Conservation (phyloP, 2,113 vertebrate genomes). For the Barnardius zonarius region DNA sequence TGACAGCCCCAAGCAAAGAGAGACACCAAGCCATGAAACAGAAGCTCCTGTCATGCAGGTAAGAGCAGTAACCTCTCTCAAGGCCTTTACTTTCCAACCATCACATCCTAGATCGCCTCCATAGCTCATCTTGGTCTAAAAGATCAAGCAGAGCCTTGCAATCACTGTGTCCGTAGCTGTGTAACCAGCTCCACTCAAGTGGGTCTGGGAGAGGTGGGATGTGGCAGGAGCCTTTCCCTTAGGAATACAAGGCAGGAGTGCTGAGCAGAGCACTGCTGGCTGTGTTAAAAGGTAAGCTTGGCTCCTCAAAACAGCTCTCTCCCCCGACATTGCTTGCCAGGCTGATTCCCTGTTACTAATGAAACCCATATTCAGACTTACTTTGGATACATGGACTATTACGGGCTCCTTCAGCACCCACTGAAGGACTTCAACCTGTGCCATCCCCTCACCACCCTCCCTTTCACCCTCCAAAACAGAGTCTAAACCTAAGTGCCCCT, state of each 20-base stretch:
- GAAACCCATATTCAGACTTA: not conserved
- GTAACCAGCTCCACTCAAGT: not conserved
- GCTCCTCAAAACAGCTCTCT: not conserved
- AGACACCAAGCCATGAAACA: fast-evolving
- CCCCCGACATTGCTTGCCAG: not conserved
- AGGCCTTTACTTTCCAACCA: not conserved
- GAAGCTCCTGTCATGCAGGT: not conserved
- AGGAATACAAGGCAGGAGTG: not conserved
- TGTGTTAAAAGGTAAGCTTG: not conserved
- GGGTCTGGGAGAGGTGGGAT: not conserved
- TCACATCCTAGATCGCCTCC: not conserved
- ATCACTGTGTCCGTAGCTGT: not conserved
- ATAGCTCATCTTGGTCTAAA: not conserved
- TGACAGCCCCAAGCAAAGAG: not conserved
- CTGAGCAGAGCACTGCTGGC: not conserved
- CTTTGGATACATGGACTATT: fast-evolving
- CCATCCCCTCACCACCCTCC: not conserved
- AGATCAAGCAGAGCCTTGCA: not conserved
- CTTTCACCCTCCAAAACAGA: not conserved
- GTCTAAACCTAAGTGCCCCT: not conserved
- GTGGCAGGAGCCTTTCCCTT: not conserved
- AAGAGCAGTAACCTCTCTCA: not conserved
- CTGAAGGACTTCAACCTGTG: not conserved
- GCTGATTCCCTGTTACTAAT: not conserved
- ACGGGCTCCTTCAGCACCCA: not conserved